Conservation (phyloP, 2,113 vertebrate genomes). For the Ceyx margarethae region DNA sequence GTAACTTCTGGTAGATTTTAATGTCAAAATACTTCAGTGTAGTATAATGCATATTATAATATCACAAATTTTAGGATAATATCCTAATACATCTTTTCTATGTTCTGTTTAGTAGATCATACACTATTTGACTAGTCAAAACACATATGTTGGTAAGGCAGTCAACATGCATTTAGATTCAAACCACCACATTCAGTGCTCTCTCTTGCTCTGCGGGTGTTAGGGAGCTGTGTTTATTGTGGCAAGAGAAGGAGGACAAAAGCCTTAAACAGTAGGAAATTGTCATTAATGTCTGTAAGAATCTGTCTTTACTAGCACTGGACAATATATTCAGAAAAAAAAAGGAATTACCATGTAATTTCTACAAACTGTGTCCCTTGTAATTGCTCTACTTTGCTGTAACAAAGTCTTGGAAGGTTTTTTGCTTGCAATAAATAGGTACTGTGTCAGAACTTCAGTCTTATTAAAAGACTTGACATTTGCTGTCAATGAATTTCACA, state of each 20-base stretch:
- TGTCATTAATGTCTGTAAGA: neutral
- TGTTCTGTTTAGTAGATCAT: neutral
- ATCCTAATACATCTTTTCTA: neutral
- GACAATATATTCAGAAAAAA: neutral
- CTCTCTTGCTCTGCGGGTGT: neutral
- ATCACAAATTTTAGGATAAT: neutral
- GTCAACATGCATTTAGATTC: neutral
- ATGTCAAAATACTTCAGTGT: neutral
- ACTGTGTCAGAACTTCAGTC: neutral
- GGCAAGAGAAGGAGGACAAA: constrained; percentile 4
- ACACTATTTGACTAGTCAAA: neutral
- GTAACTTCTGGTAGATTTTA: neutral
- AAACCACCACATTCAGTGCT: neutral
- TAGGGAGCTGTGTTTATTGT: neutral
- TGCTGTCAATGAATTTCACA: neutral
- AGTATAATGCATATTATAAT: neutral
- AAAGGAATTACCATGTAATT: neutral
- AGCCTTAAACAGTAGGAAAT: constrained; percentile 6
- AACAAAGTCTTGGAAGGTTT: neutral
- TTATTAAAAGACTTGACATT: neutral
- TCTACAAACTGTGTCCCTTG: neutral
- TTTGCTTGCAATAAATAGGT: neutral
- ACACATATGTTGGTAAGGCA: neutral
- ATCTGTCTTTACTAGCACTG: neutral
- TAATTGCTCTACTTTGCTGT: neutral